Base-by-base conservation (phyloP, 2,888 invertebrate species). In the Caenorhabditis doughertyi region DNA sequence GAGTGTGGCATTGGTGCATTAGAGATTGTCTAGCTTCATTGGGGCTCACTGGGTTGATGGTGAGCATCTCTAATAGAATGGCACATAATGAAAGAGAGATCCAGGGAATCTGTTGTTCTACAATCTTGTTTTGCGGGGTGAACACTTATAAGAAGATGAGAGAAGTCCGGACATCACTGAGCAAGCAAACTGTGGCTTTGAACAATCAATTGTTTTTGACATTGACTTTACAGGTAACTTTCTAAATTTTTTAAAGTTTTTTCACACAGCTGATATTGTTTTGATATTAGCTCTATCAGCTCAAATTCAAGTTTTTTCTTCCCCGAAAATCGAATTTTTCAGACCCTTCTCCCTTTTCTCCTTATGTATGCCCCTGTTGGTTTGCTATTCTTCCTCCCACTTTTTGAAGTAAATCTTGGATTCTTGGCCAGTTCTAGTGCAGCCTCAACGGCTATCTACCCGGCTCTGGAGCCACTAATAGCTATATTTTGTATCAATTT, bases 381-480 rank as follows among this genome's bases (percentile, higher is more conserved):
- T 2, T 25, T 51, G 4, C 27, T 64, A 3, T 55, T 73, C 13
- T 27, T 64, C 2, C 32, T 64, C 5, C 73, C 73, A 23, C 29
- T 73, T 42, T 73, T 73, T 44, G 64, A 64, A 7, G 23, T 25
- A 3, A 55, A 62, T 39, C 27, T 73, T 27, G 53, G 64, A 42
- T 29, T 62, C 23, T 4, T 64, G 18, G 53, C 55, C 2, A 73
- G 18, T 23, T 42, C 29, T 3, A 21, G 55, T 0, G 53, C 53
- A 3, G 73, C 53, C 11, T 42, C 55, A n/a, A 53, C 55, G 7
- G 73, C 64, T n/a, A 44, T 73, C 16, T 73, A 73, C 29, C 73
- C 73, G 0, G 73, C 73, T 21, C 4, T 64, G 13, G 73, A 73
- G 16, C 73, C 73, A 13, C 64, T 73, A 1, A 64, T 73, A 21